phyloP scores from a whole-genome alignment of 2,888 invertebrate species.

The Thereva unica region DNA sequence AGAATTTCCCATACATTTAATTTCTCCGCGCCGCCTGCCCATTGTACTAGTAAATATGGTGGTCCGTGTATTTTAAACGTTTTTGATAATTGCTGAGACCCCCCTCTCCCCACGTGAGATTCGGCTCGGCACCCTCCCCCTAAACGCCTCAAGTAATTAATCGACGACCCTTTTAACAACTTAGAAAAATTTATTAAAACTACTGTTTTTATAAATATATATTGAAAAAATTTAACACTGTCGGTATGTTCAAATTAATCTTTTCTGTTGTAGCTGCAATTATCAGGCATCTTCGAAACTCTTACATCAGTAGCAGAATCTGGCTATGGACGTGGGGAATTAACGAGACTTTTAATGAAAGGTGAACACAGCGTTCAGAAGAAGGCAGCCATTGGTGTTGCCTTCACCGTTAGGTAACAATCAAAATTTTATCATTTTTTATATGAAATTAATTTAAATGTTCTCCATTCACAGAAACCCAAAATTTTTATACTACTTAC shows the following conservation, averaged over 20 bases:
- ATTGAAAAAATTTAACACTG: no score
- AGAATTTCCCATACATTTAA: no score
- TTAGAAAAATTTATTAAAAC: no score
- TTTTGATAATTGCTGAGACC: no score
- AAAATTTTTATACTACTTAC: conserved; percentile 52
- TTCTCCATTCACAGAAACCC: conserved; percentile 45
- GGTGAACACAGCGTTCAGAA: conserved; percentile 51
- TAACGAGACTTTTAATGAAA: conserved; percentile 51
- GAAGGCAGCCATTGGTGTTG: conserved; percentile 55
- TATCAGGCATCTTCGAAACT: conserved; percentile 51
- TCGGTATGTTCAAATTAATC: not conserved
- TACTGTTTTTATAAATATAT: no score
- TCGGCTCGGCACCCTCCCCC: no score
- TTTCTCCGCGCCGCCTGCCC: no score
- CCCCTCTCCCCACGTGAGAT: no score
- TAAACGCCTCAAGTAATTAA: no score
- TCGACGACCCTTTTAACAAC: no score
- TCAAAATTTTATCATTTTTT: not conserved
- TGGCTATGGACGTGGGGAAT: conserved; percentile 57
- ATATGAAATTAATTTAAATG: not conserved
- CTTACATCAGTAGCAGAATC: conserved; percentile 56
- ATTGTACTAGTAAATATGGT: no score
- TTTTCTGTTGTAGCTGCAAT: conserved; percentile 48
- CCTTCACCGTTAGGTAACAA: conserved; percentile 51
- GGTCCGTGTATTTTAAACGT: no score